Evolutionary conservation across 2,113 vertebrate species (phyloP).

Genomic region (Dendropsophus ebraccatus): DNA sequence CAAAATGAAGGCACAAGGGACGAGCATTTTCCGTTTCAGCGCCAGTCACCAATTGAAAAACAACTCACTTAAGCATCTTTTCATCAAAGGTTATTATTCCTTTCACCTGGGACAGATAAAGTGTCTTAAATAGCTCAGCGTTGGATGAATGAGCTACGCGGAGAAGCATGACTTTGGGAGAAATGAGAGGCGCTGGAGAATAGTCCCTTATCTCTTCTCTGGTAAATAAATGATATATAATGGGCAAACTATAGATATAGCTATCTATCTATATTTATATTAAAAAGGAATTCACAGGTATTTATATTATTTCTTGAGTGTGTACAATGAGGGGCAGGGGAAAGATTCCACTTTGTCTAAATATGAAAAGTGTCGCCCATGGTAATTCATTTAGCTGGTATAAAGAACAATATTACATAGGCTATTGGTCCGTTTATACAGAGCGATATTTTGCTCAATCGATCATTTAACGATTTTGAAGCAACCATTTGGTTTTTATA

Average conservation of each 20-base stretch:
- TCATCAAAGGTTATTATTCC: conserved; percentile 49
- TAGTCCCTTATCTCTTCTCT: conserved; percentile 35
- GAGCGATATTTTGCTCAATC: no score
- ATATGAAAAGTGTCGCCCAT: not conserved
- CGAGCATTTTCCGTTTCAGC: conserved; percentile 31
- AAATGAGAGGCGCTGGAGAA: conserved; percentile 25
- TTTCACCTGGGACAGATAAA: conserved; percentile 50
- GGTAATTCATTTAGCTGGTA: conserved; percentile 1
- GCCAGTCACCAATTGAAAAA: conserved; percentile 49
- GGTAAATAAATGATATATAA: conserved; percentile 21
- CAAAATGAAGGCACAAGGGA: conserved; percentile 27
- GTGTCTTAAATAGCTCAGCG: conserved; percentile 39
- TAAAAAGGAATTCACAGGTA: conserved; percentile 1
- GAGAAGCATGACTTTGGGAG: conserved; percentile 34
- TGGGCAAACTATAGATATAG: not conserved
- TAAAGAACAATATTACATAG: not conserved
- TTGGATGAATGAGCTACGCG: conserved; percentile 37
- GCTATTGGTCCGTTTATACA: not conserved
- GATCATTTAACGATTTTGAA: no score
- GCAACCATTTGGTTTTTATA: no score
- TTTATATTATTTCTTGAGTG: not conserved
- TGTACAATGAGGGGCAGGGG: not conserved
- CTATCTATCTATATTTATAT: conserved; percentile 13
- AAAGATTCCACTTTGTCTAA: conserved; percentile 7
- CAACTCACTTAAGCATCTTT: conserved; percentile 49